phyloP scores from a whole-genome alignment of 1,140 invertebrate species.

The Drosophila guanche region DNA sequence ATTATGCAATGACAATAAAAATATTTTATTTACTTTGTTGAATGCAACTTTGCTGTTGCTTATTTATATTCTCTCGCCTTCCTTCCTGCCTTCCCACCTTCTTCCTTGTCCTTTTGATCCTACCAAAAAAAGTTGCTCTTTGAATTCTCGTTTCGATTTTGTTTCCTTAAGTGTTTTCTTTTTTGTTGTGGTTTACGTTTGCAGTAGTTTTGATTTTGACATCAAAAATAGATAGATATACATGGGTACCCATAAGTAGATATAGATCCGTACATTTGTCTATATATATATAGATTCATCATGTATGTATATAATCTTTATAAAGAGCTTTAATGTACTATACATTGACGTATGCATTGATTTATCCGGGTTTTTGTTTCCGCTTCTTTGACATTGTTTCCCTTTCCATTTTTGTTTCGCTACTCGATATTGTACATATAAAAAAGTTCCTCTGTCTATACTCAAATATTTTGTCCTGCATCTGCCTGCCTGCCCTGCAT shows the following conservation, averaged over 20 bases:
- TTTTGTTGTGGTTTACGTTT: constrained; percentile 1
- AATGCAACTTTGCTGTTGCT: constrained; percentile 48
- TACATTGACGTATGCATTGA: constrained; percentile 32
- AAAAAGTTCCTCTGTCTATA: constrained; percentile 24
- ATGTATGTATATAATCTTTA: constrained; percentile 30
- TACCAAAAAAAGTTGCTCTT: constrained; percentile 46
- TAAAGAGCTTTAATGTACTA: constrained; percentile 37
- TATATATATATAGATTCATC: constrained; percentile 18
- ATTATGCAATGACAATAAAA: constrained; percentile 82
- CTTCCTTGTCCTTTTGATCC: constrained; percentile 14
- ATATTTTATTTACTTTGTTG: constrained; percentile 63
- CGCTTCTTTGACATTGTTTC: constrained; percentile 40
- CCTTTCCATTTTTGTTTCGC: constrained; percentile 4
- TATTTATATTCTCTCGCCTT: constrained; percentile 15
- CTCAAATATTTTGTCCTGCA: background rate
- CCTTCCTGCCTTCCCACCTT: constrained; percentile 5
- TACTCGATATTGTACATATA: constrained; percentile 12
- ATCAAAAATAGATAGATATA: constrained; percentile 56
- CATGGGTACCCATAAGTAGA: constrained; percentile 18
- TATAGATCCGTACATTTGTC: constrained; percentile 8
- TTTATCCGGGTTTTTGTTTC: constrained; percentile 27
- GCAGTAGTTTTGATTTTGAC: constrained; percentile 46
- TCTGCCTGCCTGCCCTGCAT: background rate
- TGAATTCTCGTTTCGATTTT: constrained; percentile 10
- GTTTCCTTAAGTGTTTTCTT: background rate